phyloP scores from a whole-genome alignment of 2,888 invertebrate species.

The Cantharis rufa region DNA sequence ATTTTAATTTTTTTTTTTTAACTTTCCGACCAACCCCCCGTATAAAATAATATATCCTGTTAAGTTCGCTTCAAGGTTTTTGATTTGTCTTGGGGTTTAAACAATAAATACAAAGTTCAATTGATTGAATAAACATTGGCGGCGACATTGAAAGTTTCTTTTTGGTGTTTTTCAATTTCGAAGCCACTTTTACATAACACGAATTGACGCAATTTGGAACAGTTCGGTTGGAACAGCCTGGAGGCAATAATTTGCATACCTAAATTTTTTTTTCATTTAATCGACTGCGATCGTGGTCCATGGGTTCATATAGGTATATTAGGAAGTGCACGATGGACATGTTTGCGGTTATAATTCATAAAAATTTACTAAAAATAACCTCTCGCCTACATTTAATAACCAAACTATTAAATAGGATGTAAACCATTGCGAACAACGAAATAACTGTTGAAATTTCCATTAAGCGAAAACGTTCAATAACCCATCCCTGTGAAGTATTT shows the following conservation, averaged over 20 bases:
- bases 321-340: neutral
- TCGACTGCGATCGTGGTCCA: neutral
- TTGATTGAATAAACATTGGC: neutral
- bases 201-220: neutral
- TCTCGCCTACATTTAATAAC: constrained; percentile 7
- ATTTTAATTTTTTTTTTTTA: neutral
- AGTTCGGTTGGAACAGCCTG: neutral
- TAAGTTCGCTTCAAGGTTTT: neutral
- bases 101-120: neutral
- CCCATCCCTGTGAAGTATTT: neutral
- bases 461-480: neutral
- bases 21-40: neutral
- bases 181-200: neutral
- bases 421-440: constrained; percentile 3
- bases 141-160: neutral
- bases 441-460: neutral
- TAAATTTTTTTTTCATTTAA: neutral
- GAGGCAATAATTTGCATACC: neutral
- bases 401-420: constrained; percentile 7
- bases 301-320: neutral
- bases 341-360: constrained; percentile 3
- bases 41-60: neutral
- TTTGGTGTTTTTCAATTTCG: neutral
- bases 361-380: constrained; percentile 1
- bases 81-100: neutral